Evolutionary conservation across 2,797 vertebrate species (phyloP), one percentile per base, ranked within the genome.

Genomic region (Pseudomugil gertrudae): DNA sequence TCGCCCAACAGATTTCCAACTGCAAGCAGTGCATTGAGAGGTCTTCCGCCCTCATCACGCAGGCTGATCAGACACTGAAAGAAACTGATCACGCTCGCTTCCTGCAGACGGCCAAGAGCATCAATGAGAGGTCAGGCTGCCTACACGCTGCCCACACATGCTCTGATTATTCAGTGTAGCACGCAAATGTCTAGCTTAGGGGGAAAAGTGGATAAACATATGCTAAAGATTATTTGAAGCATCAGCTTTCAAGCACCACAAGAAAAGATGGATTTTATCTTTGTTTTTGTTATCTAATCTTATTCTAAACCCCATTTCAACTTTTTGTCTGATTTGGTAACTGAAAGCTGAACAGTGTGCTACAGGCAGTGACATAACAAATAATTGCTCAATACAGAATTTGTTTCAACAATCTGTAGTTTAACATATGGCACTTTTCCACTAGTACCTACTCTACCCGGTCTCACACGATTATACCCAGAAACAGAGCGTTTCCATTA

Each of bases 1-100:
- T 99, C 70, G 96, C 97, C 57, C 98, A 99, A 74, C 97, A 99
- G 91, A 97, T 99, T 72, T 94, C 96, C 0, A 98, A 96, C 93
- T 99, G 98, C 87, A 97, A 98, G 47, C 97, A 99, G 87, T 98
- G 97, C 88, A 96, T 99, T 15, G 98, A 99, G 85, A 94, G 96
- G 69, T 99, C 98, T 0, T 96, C 97, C 0, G 95, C 96, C 2
- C 96, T 99, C 85, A 99, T 99, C 87, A 94, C 95, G 0, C 97
- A 99, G 83, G 97, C 97, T 0, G 98, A 99, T 57, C 96, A 97
- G 82, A 97, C 96, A 0, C 94, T 99, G 76, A 99, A 99, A 83
- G 98, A 99, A 90, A 96, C 93, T 0, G 97, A 99, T n/a, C 98
- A 98, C 0, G 97, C 97, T 52, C 96, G 96, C 67, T 99, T 99